These are phyloP conservation scores for Bombus terrestris DNA, from an alignment of 1,140 invertebrate genomes.

Conservation along the genomic window DNA sequence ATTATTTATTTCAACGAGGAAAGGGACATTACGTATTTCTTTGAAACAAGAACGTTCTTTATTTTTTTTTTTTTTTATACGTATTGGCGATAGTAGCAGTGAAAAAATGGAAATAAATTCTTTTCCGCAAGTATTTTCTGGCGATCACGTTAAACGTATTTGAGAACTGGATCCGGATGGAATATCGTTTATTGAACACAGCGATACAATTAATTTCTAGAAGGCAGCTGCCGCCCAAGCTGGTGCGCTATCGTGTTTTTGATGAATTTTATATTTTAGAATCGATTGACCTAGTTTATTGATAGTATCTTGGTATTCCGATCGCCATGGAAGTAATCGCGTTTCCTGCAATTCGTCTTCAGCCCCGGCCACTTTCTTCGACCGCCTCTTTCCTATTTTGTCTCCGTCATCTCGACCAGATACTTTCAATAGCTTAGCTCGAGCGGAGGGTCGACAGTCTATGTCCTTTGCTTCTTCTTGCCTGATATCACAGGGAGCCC, in stretches of 20 bases:
- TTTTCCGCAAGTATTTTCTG: background rate
- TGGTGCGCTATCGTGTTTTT: background rate
- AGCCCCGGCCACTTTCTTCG: conserved; percentile 39
- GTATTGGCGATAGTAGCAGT: background rate
- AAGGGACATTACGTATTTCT: too few relatives aligned
- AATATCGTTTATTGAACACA: background rate
- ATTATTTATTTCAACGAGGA: background rate
- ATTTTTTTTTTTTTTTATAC: background rate
- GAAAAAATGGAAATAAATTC: background rate
- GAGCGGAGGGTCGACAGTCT: conserved; percentile 82
- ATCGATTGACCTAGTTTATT: conserved; percentile 84
- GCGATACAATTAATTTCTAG: background rate
- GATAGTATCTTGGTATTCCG: conserved; percentile 85
- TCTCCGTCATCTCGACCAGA: background rate
- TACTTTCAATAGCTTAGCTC: conserved; percentile 74
- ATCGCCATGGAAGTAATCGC: conserved; percentile 70
- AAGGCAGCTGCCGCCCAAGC: background rate
- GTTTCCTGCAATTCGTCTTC: conserved; percentile 34
- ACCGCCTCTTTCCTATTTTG: too few relatives aligned
- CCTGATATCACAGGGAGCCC: background rate
- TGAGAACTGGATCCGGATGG: background rate
- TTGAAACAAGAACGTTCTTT: too few relatives aligned
- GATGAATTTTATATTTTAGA: conserved; percentile 83
- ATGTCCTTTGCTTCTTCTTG: conserved; percentile 76
- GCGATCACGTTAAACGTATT: too few relatives aligned